Conservation (phyloP, 2,888 invertebrate genomes). For the Heliconius ethilla region DNA sequence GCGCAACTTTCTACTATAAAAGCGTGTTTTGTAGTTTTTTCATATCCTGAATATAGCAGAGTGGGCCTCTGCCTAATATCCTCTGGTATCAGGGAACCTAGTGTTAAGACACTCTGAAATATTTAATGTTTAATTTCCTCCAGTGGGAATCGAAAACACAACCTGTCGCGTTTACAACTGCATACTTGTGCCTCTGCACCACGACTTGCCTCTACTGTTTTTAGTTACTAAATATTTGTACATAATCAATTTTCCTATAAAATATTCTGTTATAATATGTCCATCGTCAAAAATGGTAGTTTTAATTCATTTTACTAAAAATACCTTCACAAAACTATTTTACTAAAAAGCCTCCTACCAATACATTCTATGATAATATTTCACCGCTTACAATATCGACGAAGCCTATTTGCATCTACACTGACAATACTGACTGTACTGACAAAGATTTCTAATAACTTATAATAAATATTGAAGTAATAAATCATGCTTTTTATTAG, state of each 20-base stretch:
- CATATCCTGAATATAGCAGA: neutral
- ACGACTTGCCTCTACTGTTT: no score
- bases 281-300: neutral
- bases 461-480: constrained; percentile 21
- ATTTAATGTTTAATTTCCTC: no score
- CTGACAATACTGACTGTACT: constrained; percentile 21
- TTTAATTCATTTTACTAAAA: neutral
- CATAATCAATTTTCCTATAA: neutral
- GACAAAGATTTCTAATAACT: constrained; percentile 16
- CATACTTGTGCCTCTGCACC: no score
- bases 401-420: constrained; percentile 11
- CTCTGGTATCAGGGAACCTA: neutral
- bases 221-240: no score
- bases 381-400: constrained; percentile 15
- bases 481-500: constrained; percentile 28
- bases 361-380: constrained; percentile 9
- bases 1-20: no score
- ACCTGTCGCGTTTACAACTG: no score
- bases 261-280: neutral
- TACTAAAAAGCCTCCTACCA: neutral
- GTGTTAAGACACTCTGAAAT: neutral
- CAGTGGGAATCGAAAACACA: no score
- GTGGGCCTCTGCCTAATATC: no score
- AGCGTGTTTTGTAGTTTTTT: no score
- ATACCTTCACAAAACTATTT: neutral